Conservation (phyloP, 2,888 invertebrate genomes). For the Dione juno region DNA sequence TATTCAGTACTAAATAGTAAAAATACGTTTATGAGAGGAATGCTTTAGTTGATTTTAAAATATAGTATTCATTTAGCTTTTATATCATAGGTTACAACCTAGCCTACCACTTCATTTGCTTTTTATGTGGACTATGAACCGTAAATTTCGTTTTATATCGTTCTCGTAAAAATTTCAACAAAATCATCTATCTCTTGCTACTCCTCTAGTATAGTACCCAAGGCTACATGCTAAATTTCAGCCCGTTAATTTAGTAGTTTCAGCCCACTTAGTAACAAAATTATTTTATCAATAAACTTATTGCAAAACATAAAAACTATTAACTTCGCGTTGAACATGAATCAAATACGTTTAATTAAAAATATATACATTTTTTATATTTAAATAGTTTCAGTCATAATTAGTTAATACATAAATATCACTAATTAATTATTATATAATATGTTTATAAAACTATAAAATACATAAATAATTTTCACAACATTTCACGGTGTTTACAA, state of each 20-base stretch:
- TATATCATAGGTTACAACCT: no score
- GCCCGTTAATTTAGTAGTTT: no score
- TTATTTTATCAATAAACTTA: neutral
- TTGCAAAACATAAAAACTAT: neutral
- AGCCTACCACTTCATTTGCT: no score
- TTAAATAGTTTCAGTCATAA: no score
- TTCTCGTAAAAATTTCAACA: no score
- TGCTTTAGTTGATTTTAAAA: neutral
- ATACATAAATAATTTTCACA: neutral
- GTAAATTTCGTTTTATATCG: no score
- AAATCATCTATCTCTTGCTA: no score
- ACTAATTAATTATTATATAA: neutral
- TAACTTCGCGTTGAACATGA: neutral
- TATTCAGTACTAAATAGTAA: neutral
- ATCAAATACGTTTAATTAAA: neutral
- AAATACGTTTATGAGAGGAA: neutral
- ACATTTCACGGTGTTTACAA: constrained; percentile 29
- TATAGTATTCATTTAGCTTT: neutral
- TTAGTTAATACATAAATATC: neutral
- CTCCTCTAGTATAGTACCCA: no score
- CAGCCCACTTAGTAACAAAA: no score
- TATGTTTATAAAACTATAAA: neutral
- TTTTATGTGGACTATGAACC: no score
- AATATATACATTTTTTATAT: no score
- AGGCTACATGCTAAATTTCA: no score